Conservation (phyloP, 2,797 vertebrate species). For the Semaprochilodus insignis region DNA sequence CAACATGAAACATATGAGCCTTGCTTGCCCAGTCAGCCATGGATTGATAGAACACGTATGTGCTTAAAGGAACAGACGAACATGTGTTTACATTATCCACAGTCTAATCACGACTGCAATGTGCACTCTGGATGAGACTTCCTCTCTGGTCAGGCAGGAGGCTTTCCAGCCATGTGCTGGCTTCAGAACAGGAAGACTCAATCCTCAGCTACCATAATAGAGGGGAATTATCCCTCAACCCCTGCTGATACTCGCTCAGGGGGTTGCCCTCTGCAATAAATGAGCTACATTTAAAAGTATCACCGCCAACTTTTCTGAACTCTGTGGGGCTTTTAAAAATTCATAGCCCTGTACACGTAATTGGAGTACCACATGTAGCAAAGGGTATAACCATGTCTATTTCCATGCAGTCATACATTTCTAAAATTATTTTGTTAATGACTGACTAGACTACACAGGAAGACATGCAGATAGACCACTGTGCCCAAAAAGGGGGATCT, state of each 20-base stretch:
- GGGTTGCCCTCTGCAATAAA: neutral
- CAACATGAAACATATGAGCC: conserved; percentile 4
- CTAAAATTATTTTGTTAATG: conserved; percentile 18
- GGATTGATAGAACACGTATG: conserved; percentile 23
- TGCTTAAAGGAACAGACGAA: conserved; percentile 37
- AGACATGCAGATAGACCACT: neutral
- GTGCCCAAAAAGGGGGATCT: neutral
- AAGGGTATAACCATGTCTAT: neutral
- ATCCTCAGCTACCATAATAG: conserved; percentile 20
- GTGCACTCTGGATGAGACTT: conserved; percentile 44
- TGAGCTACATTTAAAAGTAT: neutral
- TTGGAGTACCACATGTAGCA: neutral
- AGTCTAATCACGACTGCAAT: conserved; percentile 32
- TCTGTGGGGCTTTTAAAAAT: neutral
- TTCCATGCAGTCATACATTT: neutral
- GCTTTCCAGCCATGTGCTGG: conserved; percentile 22
- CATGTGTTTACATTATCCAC: conserved; percentile 27
- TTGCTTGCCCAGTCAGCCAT: neutral
- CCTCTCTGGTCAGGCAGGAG: conserved; percentile 12
- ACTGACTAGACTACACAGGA: neutral
- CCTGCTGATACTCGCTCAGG: conserved; percentile 7
- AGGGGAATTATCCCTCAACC: conserved; percentile 2
- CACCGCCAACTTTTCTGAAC: neutral
- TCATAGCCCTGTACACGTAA: neutral
- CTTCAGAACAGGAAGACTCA: neutral